These are phyloP conservation scores for Drosophila pruinosa DNA, from an alignment of 1,140 invertebrate species.

Conservation along the genomic window DNA sequence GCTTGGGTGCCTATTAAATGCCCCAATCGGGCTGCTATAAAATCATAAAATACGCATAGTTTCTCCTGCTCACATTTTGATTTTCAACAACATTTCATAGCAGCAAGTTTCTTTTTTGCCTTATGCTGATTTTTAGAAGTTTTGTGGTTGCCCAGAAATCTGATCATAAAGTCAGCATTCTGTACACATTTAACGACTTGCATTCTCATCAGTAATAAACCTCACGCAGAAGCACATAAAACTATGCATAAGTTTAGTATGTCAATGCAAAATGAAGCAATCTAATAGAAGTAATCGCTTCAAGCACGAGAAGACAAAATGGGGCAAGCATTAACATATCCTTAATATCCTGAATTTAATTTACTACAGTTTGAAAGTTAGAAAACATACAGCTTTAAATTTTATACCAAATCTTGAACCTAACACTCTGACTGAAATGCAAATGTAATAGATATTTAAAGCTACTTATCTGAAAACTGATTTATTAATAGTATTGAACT, in stretches of 20 bases:
- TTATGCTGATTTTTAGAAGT: background rate
- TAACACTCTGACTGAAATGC: too few species aligned
- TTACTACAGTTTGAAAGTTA: too few species aligned
- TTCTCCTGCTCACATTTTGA: constrained; percentile 10
- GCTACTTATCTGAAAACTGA: too few species aligned
- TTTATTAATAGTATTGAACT: too few species aligned
- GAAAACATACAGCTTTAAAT: background rate
- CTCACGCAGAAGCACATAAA: constrained; percentile 56
- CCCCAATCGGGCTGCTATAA: constrained; percentile 40
- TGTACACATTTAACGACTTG: constrained; percentile 63
- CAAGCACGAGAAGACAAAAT: background rate
- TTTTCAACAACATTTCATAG: constrained; percentile 5
- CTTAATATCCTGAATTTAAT: too few species aligned
- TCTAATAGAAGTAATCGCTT: background rate
- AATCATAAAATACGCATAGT: constrained; percentile 62
- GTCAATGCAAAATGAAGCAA: background rate
- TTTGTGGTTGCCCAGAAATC: background rate
- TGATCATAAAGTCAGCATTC: constrained; percentile 50
- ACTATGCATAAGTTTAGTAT: background rate
- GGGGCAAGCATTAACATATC: background rate
- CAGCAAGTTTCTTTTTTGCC: constrained; percentile 40
- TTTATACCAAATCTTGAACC: too few species aligned
- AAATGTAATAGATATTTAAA: too few species aligned
- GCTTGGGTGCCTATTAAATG: background rate
- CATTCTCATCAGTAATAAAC: constrained; percentile 63